These are phyloP conservation scores for Meloidogyne chitwoodi DNA, from an alignment of 1,140 invertebrate species.

Conservation along the genomic window DNA sequence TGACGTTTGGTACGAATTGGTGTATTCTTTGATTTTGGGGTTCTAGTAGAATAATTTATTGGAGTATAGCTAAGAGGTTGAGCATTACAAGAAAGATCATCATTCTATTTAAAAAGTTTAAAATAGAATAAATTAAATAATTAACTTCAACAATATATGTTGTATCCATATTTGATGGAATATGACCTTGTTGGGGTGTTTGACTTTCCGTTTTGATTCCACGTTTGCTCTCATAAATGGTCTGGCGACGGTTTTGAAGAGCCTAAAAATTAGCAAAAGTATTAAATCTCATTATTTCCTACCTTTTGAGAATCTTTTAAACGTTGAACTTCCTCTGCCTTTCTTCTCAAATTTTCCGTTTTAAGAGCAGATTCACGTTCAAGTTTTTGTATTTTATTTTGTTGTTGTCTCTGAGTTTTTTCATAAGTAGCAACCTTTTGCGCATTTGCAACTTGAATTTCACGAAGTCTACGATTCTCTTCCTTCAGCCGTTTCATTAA, in stretches of 20 bases:
- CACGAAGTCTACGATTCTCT: slow-evolving; percentile 78
- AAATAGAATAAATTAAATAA: no score
- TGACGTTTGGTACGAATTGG: background rate
- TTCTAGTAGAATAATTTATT: background rate
- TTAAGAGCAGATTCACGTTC: slow-evolving; percentile 75
- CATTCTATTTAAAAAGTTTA: background rate
- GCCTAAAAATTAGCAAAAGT: background rate
- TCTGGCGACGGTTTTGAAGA: background rate
- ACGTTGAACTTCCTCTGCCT: slow-evolving; percentile 27
- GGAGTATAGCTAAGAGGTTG: background rate
- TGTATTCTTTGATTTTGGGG: background rate
- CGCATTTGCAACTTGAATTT: slow-evolving; percentile 65
- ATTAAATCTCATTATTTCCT: background rate
- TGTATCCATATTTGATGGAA: background rate
- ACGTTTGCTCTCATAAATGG: background rate
- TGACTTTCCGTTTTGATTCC: background rate
- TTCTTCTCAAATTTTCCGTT: slow-evolving; percentile 61
- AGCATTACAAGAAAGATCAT: no score
- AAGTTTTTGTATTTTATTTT: slow-evolving; percentile 78
- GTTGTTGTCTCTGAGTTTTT: slow-evolving; percentile 66
- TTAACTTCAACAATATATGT: background rate
- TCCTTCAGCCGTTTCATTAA: slow-evolving; percentile 89
- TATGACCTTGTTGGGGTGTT: background rate
- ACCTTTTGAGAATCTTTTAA: slow-evolving; percentile 5
- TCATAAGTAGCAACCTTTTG: slow-evolving; percentile 81